Evolutionary conservation across 2,113 vertebrate genomes (phyloP), one percentile per base, ranked within the genome.

Genomic region (Brachypodius melanocephalos): DNA sequence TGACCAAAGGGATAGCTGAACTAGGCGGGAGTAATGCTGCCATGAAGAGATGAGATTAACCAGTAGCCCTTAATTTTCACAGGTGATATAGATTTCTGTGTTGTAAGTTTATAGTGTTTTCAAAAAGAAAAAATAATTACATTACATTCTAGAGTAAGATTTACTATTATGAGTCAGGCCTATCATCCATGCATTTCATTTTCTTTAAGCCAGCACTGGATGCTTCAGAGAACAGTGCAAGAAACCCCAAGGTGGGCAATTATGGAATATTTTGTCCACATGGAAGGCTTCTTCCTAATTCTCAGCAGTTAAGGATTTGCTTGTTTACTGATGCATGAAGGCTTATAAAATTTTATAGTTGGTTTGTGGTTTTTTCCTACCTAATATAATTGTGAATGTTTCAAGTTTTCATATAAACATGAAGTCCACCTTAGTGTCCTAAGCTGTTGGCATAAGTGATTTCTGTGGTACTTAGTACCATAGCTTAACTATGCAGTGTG

Each of bases 221-320:
- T 77, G 73, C 93, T 95, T 90, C 71, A 75, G 78, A 85, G 59
- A 65, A 34, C 74, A 45, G 45, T 24, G 13, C 48, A 74, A 80
- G 83, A 94, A 96, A 92, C 34, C 73, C 79, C 67, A 71, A 46
- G 40, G 72, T 93, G 58, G 78, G 54, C 69, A 92, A 65, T 92
- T 96, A 85, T 29, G 15, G 51, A 94, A 46, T 88, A 76, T 52
- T 51, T 57, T 68, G 42, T 36, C 49, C 54, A 51, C 25, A 21
- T 40, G 36, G 48, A 88, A 95, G 63, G 4, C n/a, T 69, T 86
- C 42, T 65, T 93, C 46, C 62, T 65, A 82, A 67, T 79, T 93
- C 58, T 93, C 45, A 89, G 16, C 31, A 79, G 32, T 68, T 80
- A 76, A 54, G 76, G 45, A 55, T n/a, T 75, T 79, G 25, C 28